phyloP scores from a whole-genome alignment of 1,140 invertebrate genomes.

The Euglossa dilemma region DNA sequence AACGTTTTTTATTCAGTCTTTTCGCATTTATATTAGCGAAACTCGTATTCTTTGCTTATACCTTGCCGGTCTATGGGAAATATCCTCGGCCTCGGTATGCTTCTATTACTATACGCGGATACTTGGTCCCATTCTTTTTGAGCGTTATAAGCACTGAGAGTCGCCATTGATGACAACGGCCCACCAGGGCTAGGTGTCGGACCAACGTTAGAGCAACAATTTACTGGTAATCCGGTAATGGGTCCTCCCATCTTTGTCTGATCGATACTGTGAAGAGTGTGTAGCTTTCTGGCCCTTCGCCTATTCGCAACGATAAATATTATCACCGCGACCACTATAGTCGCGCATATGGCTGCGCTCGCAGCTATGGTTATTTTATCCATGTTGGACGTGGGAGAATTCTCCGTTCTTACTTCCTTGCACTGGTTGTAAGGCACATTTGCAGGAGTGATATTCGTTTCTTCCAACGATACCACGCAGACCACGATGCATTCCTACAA shows the following conservation, averaged over 20 bases:
- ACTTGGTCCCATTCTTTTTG: constrained; percentile 97
- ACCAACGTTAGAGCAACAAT: constrained; percentile 88
- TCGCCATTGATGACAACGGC: constrained; percentile 91
- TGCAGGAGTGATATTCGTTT: constrained; percentile 91
- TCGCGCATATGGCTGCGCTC: constrained; percentile 95
- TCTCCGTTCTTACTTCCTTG: constrained; percentile 92
- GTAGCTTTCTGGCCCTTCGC: constrained; percentile 88
- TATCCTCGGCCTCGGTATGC: constrained; percentile 92
- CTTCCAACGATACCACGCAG: constrained; percentile 94
- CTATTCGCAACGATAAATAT: constrained; percentile 93
- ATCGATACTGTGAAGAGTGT: constrained; percentile 87
- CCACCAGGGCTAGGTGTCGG: constrained; percentile 89
- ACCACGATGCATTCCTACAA: constrained; percentile 94
- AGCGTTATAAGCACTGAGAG: constrained; percentile 89
- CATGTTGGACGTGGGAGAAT: constrained; percentile 92
- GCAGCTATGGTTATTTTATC: constrained; percentile 97
- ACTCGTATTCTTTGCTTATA: constrained; percentile 20
- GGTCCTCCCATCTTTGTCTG: constrained; percentile 86
- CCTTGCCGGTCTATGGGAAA: constrained; percentile 88
- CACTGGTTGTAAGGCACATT: constrained; percentile 94
- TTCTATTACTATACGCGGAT: constrained; percentile 94
- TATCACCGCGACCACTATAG: constrained; percentile 93
- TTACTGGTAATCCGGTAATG: constrained; percentile 87
- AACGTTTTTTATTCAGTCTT: neutral
- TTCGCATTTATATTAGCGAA: neutral